Evolutionary conservation across 2,888 invertebrate species (phyloP).

Genomic region (Trichopria drosophilae): DNA sequence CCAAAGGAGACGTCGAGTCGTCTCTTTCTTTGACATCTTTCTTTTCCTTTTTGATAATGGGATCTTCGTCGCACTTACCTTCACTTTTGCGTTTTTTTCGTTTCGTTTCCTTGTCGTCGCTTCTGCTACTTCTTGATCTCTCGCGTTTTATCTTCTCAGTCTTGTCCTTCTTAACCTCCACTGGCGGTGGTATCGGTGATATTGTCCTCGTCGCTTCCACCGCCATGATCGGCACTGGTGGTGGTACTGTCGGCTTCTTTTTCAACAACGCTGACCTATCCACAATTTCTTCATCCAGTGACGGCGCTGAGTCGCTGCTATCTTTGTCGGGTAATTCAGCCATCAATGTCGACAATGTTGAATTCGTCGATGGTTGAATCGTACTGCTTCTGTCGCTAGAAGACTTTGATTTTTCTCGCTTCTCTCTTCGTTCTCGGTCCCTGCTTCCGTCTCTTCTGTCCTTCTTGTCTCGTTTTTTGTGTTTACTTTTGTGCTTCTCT

Average conservation of each 20-base stretch:
- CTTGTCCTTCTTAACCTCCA: conserved; percentile 52
- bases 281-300: conserved; percentile 48
- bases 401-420: conserved; percentile 53
- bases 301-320: conserved; percentile 51
- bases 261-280: conserved; percentile 37
- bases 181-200: conserved; percentile 51
- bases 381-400: conserved; percentile 46
- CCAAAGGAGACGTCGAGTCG: conserved; percentile 47
- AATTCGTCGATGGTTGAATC: conserved; percentile 58
- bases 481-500: conserved; percentile 61
- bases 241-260: conserved; percentile 34
- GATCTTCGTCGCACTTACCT: conserved; percentile 47
- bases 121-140: conserved; percentile 54
- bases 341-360: conserved; percentile 48
- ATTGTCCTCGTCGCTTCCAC: conserved; percentile 46
- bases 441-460: conserved; percentile 69
- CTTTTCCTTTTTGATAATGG: conserved; percentile 41
- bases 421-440: conserved; percentile 61
- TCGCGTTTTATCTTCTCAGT: conserved; percentile 56
- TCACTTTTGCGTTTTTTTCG: conserved; percentile 50
- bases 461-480: conserved; percentile 64
- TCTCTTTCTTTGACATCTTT: conserved; percentile 38
- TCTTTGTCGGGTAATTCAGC: too few relatives aligned
- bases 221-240: conserved; percentile 18
- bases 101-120: conserved; percentile 58